Conservation (phyloP, 2,888 invertebrate genomes). For the Drosophila anomelani region DNA sequence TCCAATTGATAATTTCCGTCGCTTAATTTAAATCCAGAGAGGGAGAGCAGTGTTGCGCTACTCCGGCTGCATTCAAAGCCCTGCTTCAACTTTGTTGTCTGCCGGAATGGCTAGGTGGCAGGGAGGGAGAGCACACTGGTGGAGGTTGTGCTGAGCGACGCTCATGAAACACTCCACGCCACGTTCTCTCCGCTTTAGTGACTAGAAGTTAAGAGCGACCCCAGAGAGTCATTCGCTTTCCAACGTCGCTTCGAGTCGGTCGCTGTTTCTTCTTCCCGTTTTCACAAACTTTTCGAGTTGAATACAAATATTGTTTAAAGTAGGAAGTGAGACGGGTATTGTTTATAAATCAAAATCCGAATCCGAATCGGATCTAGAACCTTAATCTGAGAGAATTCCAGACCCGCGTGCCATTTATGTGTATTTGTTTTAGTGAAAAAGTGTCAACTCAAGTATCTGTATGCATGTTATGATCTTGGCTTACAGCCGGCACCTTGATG, state of each 20-base stretch:
- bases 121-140: conserved; percentile 40
- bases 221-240: conserved; percentile 35
- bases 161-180: conserved; percentile 54
- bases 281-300: conserved; percentile 9
- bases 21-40: conserved; percentile 59
- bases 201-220: conserved; percentile 68
- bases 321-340: conserved; percentile 19
- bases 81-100: conserved; percentile 57
- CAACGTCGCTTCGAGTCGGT: conserved; percentile 32
- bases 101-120: not conserved
- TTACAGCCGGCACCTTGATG: conserved; percentile 73
- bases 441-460: conserved; percentile 42
- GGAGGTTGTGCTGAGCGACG: conserved; percentile 46
- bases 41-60: conserved; percentile 10
- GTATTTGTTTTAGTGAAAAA: conserved; percentile 26
- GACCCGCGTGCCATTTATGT: not conserved
- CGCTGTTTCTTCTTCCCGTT: conserved; percentile 20
- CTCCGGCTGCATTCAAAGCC: conserved; percentile 57
- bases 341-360: conserved; percentile 21
- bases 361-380: not conserved
- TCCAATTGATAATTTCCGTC: conserved; percentile 76
- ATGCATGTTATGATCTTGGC: conserved; percentile 71
- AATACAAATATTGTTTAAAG: conserved; percentile 14
- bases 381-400: not conserved
- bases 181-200: conserved; percentile 50